Evolutionary conservation across 2,113 vertebrate species (phyloP).

Genomic region (Perca schrenkii): DNA sequence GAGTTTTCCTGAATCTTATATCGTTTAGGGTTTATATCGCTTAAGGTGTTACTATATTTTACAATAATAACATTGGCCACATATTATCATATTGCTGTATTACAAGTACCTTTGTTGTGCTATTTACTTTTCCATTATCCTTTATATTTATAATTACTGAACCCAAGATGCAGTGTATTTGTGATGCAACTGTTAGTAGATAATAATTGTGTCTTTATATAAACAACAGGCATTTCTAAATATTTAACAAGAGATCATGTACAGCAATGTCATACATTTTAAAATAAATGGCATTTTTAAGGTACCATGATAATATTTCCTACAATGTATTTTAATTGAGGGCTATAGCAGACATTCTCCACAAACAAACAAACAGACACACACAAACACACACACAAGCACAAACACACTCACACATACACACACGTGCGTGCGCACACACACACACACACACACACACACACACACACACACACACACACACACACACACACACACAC

Average conservation of each 20-base stretch:
- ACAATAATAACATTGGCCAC: not conserved
- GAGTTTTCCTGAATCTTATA: not conserved
- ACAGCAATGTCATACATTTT: not conserved
- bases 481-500: too few species aligned
- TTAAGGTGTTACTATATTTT: not conserved
- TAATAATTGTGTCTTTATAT: not conserved
- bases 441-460: too few species aligned
- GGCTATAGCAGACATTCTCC: too few species aligned
- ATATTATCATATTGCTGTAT: not conserved
- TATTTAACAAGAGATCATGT: not conserved
- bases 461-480: too few species aligned
- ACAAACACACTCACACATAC: too few species aligned
- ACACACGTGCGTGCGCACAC: too few species aligned
- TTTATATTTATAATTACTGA: not conserved
- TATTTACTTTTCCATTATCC: not conserved
- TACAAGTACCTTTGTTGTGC: not conserved
- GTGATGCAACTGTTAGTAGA: not conserved
- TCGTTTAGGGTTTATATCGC: not conserved
- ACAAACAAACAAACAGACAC: too few species aligned
- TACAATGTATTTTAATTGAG: not conserved
- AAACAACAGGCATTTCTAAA: not conserved
- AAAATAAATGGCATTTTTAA: not conserved
- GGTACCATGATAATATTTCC: not conserved
- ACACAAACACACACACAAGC: too few species aligned
- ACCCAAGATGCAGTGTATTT: not conserved